phyloP scores from a whole-genome alignment of 2,113 vertebrate genomes.

The Chinchilla lanigera region DNA sequence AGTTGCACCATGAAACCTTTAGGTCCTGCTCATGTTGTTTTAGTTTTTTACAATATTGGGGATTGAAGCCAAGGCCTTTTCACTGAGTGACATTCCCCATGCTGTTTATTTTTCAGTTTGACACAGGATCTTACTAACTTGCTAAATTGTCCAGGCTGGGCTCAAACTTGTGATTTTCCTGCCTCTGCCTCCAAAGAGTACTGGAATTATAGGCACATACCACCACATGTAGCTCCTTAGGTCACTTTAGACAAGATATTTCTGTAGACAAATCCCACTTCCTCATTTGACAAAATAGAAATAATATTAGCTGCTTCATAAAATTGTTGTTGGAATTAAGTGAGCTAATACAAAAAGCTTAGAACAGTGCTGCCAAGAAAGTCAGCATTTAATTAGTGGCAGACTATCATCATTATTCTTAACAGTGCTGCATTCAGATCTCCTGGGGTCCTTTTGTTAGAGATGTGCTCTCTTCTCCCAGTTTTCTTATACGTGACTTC shows the following conservation, averaged over 20 bases:
- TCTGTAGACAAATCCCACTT: neutral
- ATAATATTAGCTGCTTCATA: conserved; percentile 26
- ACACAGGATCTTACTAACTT: neutral
- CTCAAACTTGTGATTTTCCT: neutral
- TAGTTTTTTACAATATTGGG: neutral
- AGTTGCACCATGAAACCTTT: neutral
- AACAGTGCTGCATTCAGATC: neutral
- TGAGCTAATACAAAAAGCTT: neutral
- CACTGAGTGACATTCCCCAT: neutral
- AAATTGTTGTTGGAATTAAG: conserved; percentile 18
- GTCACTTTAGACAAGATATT: neutral
- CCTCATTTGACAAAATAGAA: conserved; percentile 1
- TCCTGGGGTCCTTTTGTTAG: neutral
- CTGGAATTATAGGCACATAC: neutral
- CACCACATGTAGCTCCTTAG: neutral
- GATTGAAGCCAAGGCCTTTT: neutral
- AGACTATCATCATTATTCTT: neutral
- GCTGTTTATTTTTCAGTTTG: neutral
- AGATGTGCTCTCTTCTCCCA: neutral
- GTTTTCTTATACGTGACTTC: neutral
- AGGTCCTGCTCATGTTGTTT: neutral
- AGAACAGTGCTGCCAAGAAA: neutral
- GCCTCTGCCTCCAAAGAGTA: neutral
- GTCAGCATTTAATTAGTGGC: neutral
- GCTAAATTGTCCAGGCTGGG: neutral